Conservation (phyloP, 2,888 invertebrate genomes). For the Adelphocoris suturalis region DNA sequence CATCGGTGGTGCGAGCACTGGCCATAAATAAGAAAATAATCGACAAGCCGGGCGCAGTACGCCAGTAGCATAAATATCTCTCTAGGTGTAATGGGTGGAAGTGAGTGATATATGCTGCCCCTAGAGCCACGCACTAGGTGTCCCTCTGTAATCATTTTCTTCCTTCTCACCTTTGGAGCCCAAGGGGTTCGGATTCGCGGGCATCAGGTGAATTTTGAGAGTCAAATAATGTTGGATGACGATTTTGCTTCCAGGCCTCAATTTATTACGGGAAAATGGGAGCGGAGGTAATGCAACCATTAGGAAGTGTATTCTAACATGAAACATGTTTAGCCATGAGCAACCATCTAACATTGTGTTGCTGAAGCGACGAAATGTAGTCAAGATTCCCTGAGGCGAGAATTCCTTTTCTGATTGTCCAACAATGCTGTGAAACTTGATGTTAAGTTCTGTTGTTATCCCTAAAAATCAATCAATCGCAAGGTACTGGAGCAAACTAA, state of each 20-base stretch:
- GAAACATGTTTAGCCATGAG: too few species aligned
- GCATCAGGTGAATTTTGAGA: background rate
- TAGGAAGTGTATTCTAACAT: too few species aligned
- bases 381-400: too few species aligned
- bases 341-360: too few species aligned
- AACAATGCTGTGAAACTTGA: too few species aligned
- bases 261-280: too few species aligned
- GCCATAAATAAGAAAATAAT: constrained; percentile 70
- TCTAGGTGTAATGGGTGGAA: constrained; percentile 69
- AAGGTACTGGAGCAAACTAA: too few species aligned
- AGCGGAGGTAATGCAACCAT: too few species aligned
- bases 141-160: constrained; percentile 44
- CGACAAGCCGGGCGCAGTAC: constrained; percentile 67
- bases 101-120: constrained; percentile 70
- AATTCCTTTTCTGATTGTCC: too few species aligned
- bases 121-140: constrained; percentile 59
- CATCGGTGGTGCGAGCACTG: constrained; percentile 50
- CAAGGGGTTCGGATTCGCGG: background rate
- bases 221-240: background rate
- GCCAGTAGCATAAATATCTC: constrained; percentile 71
- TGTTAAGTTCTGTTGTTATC: too few species aligned
- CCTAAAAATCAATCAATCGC: too few species aligned
- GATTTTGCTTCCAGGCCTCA: background rate
- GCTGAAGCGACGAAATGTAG: too few species aligned
- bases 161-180: constrained; percentile 34